phyloP scores from a whole-genome alignment of 2,797 vertebrate genomes.

The Graptemys geographica region DNA sequence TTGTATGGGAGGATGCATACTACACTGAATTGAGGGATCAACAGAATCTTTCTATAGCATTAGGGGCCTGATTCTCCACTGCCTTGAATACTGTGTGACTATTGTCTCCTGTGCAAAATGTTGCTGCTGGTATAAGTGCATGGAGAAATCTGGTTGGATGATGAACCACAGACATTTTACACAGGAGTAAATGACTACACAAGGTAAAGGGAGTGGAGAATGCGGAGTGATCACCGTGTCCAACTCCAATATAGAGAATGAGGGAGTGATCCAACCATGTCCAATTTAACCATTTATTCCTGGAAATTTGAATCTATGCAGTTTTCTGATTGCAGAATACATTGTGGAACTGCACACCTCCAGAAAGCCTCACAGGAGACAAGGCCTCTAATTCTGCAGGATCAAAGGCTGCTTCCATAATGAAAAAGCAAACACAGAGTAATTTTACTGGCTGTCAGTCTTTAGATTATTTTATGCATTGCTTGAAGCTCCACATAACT shows the following conservation, averaged over 20 bases:
- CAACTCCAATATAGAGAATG: no score
- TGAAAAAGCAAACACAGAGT: conserved; percentile 53
- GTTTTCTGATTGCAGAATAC: background rate
- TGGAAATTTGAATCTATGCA: background rate
- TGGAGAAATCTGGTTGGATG: background rate
- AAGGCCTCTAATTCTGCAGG: conserved; percentile 39
- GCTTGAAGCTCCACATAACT: conserved; percentile 53
- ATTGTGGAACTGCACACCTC: fast-evolving
- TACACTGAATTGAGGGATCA: conserved; percentile 28
- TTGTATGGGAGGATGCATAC: background rate
- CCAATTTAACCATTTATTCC: background rate
- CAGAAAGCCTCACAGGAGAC: background rate
- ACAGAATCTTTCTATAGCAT: background rate
- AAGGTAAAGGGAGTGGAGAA: background rate
- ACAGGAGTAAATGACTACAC: background rate
- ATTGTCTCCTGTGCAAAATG: background rate
- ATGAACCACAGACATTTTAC: background rate
- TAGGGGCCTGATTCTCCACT: background rate
- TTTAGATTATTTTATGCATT: conserved; percentile 57
- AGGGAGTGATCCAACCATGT: background rate
- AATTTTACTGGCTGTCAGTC: conserved; percentile 64
- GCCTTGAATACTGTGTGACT: background rate
- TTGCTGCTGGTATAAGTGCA: background rate
- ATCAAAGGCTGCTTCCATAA: conserved; percentile 54
- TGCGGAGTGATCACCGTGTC: background rate